A percentile compares a stretch with the other conserved stretches of the same genome.
phyloP scores from a whole-genome alignment of 2,888 invertebrate genomes.

The Scotopteryx bipunctaria region DNA sequence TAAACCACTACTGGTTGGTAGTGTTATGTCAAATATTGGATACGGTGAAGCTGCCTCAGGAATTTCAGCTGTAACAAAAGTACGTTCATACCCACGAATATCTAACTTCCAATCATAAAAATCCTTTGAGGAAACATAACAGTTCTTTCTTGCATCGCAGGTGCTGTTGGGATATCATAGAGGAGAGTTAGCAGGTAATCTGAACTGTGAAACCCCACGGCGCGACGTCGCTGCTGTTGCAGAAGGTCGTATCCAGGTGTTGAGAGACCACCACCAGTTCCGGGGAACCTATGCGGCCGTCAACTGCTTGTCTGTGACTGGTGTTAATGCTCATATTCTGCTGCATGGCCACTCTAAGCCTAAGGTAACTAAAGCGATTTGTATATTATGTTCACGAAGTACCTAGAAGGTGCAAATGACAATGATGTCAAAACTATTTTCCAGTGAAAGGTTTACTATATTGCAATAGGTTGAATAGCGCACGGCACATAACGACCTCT shows the following conservation, averaged over 20 bases:
- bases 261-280: constrained; percentile 82
- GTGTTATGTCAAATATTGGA: constrained; percentile 66
- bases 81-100: neutral
- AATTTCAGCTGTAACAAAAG: constrained; percentile 83
- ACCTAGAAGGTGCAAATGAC: too few species aligned
- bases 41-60: constrained; percentile 62
- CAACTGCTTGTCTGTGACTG: constrained; percentile 56
- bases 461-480: too few species aligned
- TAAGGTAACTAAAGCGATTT: constrained; percentile 47
- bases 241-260: constrained; percentile 80
- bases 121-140: too few species aligned
- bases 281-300: constrained; percentile 70
- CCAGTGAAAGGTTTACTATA: too few species aligned
- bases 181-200: constrained; percentile 86
- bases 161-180: constrained; percentile 85
- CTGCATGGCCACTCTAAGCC: constrained; percentile 52
- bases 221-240: constrained; percentile 69
- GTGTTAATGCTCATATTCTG: constrained; percentile 57
- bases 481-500: too few species aligned
- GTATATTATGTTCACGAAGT: too few species aligned
- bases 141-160: constrained; percentile 52
- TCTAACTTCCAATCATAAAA: neutral
- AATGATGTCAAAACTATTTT: too few species aligned
- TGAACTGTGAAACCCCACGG: constrained; percentile 85
- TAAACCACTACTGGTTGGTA: constrained; percentile 82